A percentile compares a stretch with the other conserved stretches of the same genome.
These are phyloP conservation scores for Poecile montanus DNA, from an alignment of 2,797 vertebrate genomes.

Conservation along the genomic window DNA sequence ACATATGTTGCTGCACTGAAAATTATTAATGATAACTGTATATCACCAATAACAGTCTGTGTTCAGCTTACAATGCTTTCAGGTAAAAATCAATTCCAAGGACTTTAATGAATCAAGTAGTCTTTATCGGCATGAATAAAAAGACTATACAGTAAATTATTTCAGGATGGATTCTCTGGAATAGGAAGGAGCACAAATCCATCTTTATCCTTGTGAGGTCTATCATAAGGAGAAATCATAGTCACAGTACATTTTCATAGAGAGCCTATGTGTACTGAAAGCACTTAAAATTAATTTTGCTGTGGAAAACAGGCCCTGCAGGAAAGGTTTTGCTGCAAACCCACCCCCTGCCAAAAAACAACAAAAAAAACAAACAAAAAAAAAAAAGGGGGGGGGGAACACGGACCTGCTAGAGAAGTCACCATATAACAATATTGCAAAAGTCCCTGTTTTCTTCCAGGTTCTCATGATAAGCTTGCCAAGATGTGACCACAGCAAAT, in stretches of 20 bases:
- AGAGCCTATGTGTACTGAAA: neutral
- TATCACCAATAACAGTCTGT: neutral
- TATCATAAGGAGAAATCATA: neutral
- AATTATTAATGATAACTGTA: neutral
- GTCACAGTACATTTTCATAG: neutral
- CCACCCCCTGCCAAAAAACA: neutral
- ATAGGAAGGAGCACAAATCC: neutral
- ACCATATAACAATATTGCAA: neutral
- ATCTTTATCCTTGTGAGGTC: neutral
- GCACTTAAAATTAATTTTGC: neutral
- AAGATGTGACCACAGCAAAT: neutral
- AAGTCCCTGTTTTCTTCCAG: neutral
- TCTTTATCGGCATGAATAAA: neutral
- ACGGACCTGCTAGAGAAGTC: neutral
- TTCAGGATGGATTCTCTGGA: neutral
- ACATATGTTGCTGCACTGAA: neutral
- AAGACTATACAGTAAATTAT: conserved; percentile 11
- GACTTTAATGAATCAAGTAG: neutral
- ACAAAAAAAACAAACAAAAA: no score
- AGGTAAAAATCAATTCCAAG: neutral
- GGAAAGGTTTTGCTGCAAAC: neutral
- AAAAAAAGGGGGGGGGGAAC: fast-evolving
- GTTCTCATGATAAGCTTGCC: neutral
- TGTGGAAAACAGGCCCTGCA: neutral
- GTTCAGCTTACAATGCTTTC: neutral